Conservation (phyloP, 1,140 invertebrate genomes). For the Zaprionus ghesquierei region DNA sequence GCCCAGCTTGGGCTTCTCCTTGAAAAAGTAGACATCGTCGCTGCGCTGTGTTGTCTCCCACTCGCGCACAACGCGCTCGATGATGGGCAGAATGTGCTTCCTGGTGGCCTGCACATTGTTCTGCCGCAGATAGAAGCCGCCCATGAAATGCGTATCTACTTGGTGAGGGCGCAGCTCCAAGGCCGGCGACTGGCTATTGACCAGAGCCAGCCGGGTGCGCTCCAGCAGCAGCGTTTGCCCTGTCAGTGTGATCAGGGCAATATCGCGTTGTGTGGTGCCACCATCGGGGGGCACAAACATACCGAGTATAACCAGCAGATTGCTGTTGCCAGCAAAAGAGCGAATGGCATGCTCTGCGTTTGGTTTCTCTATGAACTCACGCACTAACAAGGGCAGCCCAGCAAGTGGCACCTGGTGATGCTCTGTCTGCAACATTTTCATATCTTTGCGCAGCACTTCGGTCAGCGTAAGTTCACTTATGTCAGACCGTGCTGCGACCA, state of each 20-base stretch:
- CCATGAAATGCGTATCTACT: slow-evolving; percentile 52
- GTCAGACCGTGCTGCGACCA: slow-evolving; percentile 85
- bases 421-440: slow-evolving; percentile 84
- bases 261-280: slow-evolving; percentile 83
- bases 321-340: slow-evolving; percentile 82
- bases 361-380: slow-evolving; percentile 83
- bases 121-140: slow-evolving; percentile 83
- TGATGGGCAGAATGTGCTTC: slow-evolving; percentile 86
- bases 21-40: slow-evolving; percentile 63
- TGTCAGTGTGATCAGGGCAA: slow-evolving; percentile 83
- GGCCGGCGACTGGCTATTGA: slow-evolving; percentile 36
- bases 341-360: slow-evolving; percentile 82
- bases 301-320: slow-evolving; percentile 84
- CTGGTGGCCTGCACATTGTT: slow-evolving; percentile 84
- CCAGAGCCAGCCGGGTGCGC: slow-evolving; percentile 45
- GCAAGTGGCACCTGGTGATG: slow-evolving; percentile 83
- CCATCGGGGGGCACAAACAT: slow-evolving; percentile 74
- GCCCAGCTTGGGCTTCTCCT: slow-evolving; percentile 65
- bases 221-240: slow-evolving; percentile 46
- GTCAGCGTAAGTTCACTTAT: slow-evolving; percentile 83
- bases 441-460: slow-evolving; percentile 86
- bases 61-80: slow-evolving; percentile 82
- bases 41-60: slow-evolving; percentile 48
- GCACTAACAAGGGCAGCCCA: slow-evolving; percentile 84
- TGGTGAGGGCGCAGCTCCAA: slow-evolving; percentile 45